Evolutionary conservation across 2,797 vertebrate genomes (phyloP).

Genomic region (Brachyrhaphis roseni): DNA sequence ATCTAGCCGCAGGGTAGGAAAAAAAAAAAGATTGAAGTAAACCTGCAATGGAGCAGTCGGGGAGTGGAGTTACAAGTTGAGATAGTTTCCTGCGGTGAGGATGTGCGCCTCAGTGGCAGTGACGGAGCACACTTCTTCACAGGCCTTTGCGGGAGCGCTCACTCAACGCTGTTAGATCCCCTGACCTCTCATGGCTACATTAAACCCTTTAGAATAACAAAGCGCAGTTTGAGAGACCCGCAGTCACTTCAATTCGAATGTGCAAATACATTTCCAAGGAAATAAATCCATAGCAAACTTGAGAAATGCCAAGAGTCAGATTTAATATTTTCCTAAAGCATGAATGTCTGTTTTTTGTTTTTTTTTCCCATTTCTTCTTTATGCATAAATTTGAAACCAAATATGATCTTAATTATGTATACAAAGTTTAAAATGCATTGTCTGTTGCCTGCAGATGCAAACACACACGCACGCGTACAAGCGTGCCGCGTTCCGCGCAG

Average conservation of each 20-base stretch:
- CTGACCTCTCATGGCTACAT: constrained; percentile 25
- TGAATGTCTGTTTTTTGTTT: neutral
- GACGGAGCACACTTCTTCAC: constrained; percentile 1
- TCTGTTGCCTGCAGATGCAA: constrained; percentile 40
- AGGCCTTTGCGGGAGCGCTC: neutral
- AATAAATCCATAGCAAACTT: constrained; percentile 46
- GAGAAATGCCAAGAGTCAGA: constrained; percentile 38
- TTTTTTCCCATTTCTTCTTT: constrained; percentile 9
- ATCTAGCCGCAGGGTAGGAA: constrained; percentile 21
- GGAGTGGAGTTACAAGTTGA: constrained; percentile 3
- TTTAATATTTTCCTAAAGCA: constrained; percentile 26
- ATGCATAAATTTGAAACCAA: constrained; percentile 59
- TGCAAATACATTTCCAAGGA: constrained; percentile 38
- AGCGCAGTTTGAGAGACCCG: constrained; percentile 15
- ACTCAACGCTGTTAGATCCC: constrained; percentile 4
- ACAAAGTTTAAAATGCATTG: constrained; percentile 64
- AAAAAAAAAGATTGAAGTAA: constrained; percentile 1
- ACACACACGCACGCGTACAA: constrained; percentile 19
- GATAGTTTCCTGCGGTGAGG: constrained; percentile 13
- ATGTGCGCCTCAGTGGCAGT: constrained; percentile 10
- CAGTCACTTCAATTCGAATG: constrained; percentile 46
- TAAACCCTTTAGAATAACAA: constrained; percentile 34
- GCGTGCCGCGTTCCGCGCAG: constrained; percentile 30
- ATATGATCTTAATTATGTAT: constrained; percentile 59
- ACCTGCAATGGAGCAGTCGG: neutral